These are phyloP conservation scores for Eulemur coronatus DNA, from an alignment of 2,797 vertebrate species.

Conservation along the genomic window DNA sequence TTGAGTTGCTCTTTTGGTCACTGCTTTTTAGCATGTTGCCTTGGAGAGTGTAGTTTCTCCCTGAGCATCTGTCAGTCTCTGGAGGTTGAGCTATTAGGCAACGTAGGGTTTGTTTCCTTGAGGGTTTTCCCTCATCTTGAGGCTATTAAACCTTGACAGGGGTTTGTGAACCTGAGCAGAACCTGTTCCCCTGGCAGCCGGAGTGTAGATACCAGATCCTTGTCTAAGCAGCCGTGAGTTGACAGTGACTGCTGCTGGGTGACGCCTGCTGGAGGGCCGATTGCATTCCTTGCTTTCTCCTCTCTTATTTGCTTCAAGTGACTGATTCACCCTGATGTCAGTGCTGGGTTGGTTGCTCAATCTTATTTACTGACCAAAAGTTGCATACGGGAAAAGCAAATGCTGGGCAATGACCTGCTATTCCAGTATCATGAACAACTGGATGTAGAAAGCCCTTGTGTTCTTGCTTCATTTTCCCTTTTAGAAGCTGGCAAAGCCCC, in stretches of 20 bases:
- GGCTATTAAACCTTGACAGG: not conserved
- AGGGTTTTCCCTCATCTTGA: not conserved
- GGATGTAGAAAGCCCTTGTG: not conserved
- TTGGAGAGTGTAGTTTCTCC: not conserved
- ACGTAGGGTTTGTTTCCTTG: not conserved
- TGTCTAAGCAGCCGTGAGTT: not conserved
- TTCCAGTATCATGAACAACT: not conserved
- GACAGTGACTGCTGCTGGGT: not conserved
- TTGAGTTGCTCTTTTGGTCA: not conserved
- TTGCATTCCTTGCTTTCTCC: not conserved
- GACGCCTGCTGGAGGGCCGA: fast-evolving
- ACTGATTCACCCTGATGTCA: not conserved
- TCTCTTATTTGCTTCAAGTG: not conserved
- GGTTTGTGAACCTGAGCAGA: not conserved
- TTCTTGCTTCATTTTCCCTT: not conserved
- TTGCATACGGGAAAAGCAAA: not conserved
- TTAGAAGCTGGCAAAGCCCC: not conserved
- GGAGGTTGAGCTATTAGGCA: not conserved
- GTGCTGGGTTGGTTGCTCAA: not conserved
- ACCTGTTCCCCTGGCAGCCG: not conserved
- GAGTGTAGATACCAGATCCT: not conserved
- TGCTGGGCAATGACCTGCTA: not conserved
- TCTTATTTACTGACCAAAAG: not conserved
- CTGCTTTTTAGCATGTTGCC: not conserved
- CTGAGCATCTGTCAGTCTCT: not conserved